phyloP scores from a whole-genome alignment of 53 echinoderm and acorn worm species.

The Actinopyga echinites region DNA sequence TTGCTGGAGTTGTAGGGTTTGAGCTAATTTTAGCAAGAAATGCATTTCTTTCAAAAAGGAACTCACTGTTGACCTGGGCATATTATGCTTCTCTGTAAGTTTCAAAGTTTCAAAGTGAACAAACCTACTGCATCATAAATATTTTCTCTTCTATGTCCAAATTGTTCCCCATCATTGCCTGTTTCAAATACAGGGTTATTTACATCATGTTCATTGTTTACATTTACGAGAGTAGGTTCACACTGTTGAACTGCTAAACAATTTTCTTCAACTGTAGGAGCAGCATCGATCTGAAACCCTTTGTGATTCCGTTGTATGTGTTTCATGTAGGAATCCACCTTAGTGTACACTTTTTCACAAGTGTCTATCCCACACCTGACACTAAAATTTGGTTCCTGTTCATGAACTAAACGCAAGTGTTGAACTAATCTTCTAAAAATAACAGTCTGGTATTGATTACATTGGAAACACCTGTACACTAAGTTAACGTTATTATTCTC shows the following conservation, averaged over 20 bases:
- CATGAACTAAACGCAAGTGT: constrained; percentile 3
- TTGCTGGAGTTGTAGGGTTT: background rate
- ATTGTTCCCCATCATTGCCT: background rate
- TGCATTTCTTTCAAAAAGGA: background rate
- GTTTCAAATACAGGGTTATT: background rate
- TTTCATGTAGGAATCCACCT: constrained; percentile 1
- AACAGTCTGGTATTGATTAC: background rate
- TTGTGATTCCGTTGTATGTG: constrained; percentile 1
- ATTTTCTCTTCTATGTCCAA: background rate
- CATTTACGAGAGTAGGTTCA: background rate
- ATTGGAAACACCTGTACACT: constrained; percentile 6
- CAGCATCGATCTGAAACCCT: background rate
- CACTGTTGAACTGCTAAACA: background rate
- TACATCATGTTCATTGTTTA: background rate
- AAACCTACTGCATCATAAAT: background rate
- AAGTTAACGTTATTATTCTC: too few relatives aligned
- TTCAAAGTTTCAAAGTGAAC: background rate
- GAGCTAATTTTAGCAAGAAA: background rate
- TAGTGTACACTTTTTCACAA: constrained; percentile 15
- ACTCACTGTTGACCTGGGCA: constrained; percentile 3
- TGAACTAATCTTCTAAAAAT: constrained; percentile 7
- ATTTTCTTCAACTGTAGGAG: background rate
- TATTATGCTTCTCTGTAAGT: background rate
- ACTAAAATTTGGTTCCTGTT: constrained; percentile 18
- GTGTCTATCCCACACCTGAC: background rate